phyloP scores from a whole-genome alignment of 1,140 invertebrate species.

The Drosophila virilis region DNA sequence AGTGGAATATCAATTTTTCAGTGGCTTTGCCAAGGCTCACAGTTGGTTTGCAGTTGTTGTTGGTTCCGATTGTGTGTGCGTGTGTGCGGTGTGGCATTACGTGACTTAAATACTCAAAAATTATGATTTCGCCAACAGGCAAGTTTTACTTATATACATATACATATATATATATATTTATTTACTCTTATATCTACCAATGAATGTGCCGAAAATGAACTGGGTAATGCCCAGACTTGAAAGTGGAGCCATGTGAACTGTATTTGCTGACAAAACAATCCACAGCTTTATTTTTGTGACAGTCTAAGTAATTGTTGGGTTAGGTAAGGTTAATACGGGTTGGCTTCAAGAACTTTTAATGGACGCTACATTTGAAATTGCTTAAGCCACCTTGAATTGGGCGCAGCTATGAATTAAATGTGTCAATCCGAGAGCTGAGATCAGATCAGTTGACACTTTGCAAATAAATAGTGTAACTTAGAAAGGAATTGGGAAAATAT shows the following conservation, averaged over 20 bases:
- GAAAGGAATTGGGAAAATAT: too few relatives aligned
- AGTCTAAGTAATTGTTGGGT: slow-evolving; percentile 7
- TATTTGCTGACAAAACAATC: slow-evolving; percentile 37
- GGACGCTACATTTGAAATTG: background rate
- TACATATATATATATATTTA: background rate
- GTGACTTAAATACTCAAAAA: slow-evolving; percentile 56
- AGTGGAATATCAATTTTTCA: slow-evolving; percentile 48
- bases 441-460: background rate
- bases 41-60: slow-evolving; percentile 22
- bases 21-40: slow-evolving; percentile 44
- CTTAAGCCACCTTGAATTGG: slow-evolving; percentile 5
- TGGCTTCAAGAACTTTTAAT: background rate
- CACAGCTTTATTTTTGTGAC: slow-evolving; percentile 18
- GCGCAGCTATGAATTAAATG: background rate
- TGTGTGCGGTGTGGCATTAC: slow-evolving; percentile 40
- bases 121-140: slow-evolving; percentile 49
- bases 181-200: background rate
- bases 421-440: background rate
- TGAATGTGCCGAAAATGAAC: slow-evolving; percentile 17
- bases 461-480: too few relatives aligned
- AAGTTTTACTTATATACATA: slow-evolving; percentile 5
- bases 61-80: slow-evolving; percentile 38
- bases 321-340: slow-evolving; percentile 8
- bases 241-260: slow-evolving; percentile 34
- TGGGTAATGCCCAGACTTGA: slow-evolving; percentile 24